Conservation (phyloP, 2,888 invertebrate species). For the Crepidodera aurea region DNA sequence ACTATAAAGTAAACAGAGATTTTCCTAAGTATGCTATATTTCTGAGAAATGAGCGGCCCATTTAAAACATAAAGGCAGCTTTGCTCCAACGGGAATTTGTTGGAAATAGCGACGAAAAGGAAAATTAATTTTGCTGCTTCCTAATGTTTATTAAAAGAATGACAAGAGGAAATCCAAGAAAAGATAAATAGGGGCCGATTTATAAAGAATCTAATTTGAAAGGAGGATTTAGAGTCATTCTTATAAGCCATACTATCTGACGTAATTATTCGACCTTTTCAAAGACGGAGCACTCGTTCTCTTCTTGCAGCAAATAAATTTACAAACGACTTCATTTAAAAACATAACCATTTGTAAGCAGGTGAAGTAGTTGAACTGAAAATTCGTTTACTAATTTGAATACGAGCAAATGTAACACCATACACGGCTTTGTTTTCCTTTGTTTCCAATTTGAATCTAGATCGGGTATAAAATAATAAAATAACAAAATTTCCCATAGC, state of each 20-base stretch:
- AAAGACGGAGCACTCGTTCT: conserved; percentile 34
- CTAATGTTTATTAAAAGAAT: conserved; percentile 40
- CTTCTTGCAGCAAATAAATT: conserved; percentile 33
- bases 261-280: conserved; percentile 47
- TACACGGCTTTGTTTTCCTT: background rate
- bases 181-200: conserved; percentile 41
- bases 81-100: conserved; percentile 30
- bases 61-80: conserved; percentile 33
- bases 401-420: background rate
- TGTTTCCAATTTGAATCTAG: too few species aligned
- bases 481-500: too few species aligned
- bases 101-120: conserved; percentile 31
- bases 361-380: conserved; percentile 39
- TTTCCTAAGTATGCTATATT: conserved; percentile 28
- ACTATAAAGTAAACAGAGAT: conserved; percentile 30
- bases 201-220: conserved; percentile 41
- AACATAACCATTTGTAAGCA: conserved; percentile 52
- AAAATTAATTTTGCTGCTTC: conserved; percentile 37
- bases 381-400: conserved; percentile 34
- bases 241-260: conserved; percentile 49
- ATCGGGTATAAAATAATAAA: too few species aligned
- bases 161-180: conserved; percentile 38
- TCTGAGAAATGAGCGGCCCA: conserved; percentile 22
- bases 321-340: conserved; percentile 48
- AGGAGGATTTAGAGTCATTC: conserved; percentile 47